Evolutionary conservation across 2,797 vertebrate species (phyloP).

Genomic region (Danio kyathit): DNA sequence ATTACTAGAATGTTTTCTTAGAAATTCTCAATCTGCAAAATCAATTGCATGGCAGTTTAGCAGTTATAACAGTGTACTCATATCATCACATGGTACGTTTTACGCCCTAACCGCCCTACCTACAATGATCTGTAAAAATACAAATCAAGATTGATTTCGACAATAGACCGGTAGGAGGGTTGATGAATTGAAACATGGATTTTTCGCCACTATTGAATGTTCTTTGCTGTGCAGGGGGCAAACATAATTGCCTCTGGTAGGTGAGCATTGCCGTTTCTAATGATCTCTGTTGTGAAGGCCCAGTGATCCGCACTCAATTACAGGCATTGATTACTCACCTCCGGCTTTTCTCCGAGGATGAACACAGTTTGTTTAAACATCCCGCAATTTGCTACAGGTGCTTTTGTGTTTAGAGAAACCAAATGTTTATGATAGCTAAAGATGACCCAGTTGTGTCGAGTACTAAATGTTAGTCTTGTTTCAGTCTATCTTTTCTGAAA

Average conservation of each 20-base stretch:
- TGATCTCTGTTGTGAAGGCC: conserved; percentile 55
- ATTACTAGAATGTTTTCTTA: too few species aligned
- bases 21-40: too few species aligned
- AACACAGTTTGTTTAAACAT: conserved; percentile 33
- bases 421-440: not conserved
- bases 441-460: not conserved
- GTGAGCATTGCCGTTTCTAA: conserved; percentile 54
- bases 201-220: conserved; percentile 39
- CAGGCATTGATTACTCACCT: conserved; percentile 39
- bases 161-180: conserved; percentile 38
- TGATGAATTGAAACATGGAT: conserved; percentile 64
- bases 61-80: not conserved
- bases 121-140: conserved; percentile 3
- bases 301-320: conserved; percentile 43
- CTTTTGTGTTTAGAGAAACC: not conserved
- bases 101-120: too few species aligned
- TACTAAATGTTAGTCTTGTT: conserved; percentile 1
- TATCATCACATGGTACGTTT: not conserved
- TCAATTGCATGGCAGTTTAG: too few species aligned
- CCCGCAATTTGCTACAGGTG: conserved; percentile 19
- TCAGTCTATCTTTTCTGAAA: not conserved
- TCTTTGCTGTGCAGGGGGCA: conserved; percentile 44
- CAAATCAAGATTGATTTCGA: conserved; percentile 36
- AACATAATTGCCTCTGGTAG: conserved; percentile 60
- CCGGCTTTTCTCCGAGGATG: conserved; percentile 24